phyloP scores from a whole-genome alignment of 2,797 vertebrate species.

The Chrosomus eos region DNA sequence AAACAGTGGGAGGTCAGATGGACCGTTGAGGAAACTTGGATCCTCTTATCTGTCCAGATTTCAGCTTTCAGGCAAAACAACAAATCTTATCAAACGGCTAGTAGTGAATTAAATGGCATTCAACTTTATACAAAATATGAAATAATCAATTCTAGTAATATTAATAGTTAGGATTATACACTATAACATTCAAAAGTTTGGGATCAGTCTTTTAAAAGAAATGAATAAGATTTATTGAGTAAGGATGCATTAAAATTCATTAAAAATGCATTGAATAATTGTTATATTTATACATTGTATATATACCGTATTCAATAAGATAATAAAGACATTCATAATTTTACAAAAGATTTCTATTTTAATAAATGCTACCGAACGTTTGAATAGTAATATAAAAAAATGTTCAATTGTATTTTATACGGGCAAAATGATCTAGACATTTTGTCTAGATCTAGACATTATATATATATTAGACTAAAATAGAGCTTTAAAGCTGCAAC shows the following conservation, averaged over 20 bases:
- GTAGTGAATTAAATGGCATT: not conserved
- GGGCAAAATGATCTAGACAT: not conserved
- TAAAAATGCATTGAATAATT: not conserved
- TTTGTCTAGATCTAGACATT: too few species aligned
- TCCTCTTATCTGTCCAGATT: constrained; percentile 27
- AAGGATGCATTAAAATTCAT: too few species aligned
- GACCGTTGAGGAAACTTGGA: constrained; percentile 40
- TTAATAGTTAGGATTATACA: not conserved
- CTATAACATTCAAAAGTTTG: not conserved
- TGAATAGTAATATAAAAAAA: not conserved
- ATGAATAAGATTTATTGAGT: not conserved
- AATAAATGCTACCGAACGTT: not conserved
- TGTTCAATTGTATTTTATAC: not conserved
- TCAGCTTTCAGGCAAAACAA: not conserved
- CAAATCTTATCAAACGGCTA: not conserved
- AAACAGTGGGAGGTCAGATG: constrained; percentile 21
- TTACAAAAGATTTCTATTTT: not conserved
- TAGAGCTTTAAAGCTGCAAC: not conserved
- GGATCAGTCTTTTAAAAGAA: not conserved
- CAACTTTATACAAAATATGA: not conserved
- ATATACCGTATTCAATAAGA: not conserved
- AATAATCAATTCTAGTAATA: not conserved
- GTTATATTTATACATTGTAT: too few species aligned
- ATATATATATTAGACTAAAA: too few species aligned
- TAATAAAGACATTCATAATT: not conserved